These are phyloP conservation scores for Apostichopus parvimensis DNA, from an alignment of 35 echinoderm and acorn worm genomes.

Conservation along the genomic window DNA sequence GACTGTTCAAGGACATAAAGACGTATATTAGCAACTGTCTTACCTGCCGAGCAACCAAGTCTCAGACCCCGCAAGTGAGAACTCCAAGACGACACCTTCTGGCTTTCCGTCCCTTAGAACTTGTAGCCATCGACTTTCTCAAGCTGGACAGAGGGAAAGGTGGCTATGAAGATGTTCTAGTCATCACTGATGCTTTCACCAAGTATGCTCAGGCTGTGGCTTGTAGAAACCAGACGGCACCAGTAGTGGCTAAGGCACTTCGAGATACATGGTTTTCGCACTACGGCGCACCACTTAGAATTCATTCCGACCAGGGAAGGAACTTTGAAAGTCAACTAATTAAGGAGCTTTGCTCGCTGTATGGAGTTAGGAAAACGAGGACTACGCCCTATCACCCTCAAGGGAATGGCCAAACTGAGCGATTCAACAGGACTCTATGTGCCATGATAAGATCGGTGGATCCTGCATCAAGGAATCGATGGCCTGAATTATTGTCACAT, in stretches of 20 bases:
- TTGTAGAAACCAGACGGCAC: constrained; percentile 50
- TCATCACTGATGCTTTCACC: constrained; percentile 61
- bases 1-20: background rate
- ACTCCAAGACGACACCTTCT: constrained; percentile 31
- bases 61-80: constrained; percentile 55
- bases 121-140: constrained; percentile 54
- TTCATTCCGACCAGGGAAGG: constrained; percentile 66
- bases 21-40: constrained; percentile 26
- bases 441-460: background rate
- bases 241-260: constrained; percentile 45
- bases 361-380: constrained; percentile 44
- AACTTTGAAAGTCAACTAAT: background rate
- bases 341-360: constrained; percentile 51
- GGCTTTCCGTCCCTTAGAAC: constrained; percentile 53
- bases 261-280: constrained; percentile 29
- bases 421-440: constrained; percentile 31
- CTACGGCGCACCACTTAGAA: constrained; percentile 45
- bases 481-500: background rate
- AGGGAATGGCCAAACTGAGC: background rate
- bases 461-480: background rate
- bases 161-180: constrained; percentile 59
- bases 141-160: constrained; percentile 45
- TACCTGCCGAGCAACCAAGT: constrained; percentile 25
- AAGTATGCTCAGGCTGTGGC: constrained; percentile 60
- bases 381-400: constrained; percentile 1